Evolutionary conservation across 2,113 vertebrate genomes (phyloP).

Genomic region (Aptenodytes forsteri): DNA sequence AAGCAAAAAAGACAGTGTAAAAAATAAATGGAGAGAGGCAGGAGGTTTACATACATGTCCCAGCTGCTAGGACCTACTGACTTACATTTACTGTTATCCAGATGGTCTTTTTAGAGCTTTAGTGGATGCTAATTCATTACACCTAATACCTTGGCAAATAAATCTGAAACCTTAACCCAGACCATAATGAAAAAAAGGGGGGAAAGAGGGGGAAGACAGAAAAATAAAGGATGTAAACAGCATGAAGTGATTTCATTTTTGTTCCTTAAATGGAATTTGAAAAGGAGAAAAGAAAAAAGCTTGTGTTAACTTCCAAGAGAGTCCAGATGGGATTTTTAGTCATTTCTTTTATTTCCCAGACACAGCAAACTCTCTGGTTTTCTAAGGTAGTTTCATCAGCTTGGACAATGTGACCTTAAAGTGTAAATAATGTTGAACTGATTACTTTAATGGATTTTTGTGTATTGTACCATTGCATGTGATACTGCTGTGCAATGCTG

Average conservation of each 20-base stretch:
- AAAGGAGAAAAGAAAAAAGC: neutral
- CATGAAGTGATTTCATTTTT: neutral
- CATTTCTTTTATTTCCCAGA: neutral
- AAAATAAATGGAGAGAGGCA: neutral
- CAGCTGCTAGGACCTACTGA: conserved; percentile 7
- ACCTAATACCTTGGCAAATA: neutral
- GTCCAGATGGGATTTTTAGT: neutral
- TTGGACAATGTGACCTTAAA: neutral
- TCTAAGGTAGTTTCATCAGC: neutral
- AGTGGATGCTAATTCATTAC: neutral
- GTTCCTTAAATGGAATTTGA: neutral
- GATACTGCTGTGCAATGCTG: neutral
- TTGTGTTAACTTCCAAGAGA: neutral
- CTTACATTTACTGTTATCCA: neutral
- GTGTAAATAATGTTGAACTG: neutral
- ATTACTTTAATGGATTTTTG: neutral
- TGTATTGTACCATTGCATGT: neutral
- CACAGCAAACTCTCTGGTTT: neutral
- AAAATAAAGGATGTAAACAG: neutral
- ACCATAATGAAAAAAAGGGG: neutral
- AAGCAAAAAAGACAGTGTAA: neutral
- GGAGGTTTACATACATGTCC: neutral
- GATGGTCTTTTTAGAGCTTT: conserved; percentile 2
- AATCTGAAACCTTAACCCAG: neutral
- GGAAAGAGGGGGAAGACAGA: neutral